Base-by-base conservation (phyloP, 2,113 vertebrate species). In the Todiramphus saurophagus region DNA sequence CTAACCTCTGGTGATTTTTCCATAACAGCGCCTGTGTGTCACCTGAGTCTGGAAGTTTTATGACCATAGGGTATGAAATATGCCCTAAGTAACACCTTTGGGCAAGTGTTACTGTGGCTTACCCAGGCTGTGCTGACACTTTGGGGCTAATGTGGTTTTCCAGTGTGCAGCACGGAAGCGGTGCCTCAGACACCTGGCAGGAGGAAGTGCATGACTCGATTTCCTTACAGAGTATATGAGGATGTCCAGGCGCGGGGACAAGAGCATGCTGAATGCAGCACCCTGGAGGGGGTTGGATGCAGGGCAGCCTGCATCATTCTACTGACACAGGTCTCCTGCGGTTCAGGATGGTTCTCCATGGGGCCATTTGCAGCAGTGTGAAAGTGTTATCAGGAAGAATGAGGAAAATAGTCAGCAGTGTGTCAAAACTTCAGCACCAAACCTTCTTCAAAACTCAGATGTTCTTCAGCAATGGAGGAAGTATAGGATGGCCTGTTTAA, bases 281-380 rank as follows among this genome's bases (percentile, higher is more conserved):
- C 7, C 19, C 23, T 2, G 5, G 10, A 28, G 2, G 7, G 1
- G 6, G 8, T n/a, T n/a, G n/a, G n/a, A 14, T 41, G 27, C 67
- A 80, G 30, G 39, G 27, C 18, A 53, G 16, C 10, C 43, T 58
- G n/a, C 3, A 9, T 16, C 4, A 1, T 14, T 70, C 60, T 37
- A 33, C 16, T 67, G n/a, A 31, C 14, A 33, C 4, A 3, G 17
- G 20, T 60, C 5, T 88, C 20, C 35, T 63, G 16, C 2, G 7
- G 9, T 18, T 86, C 59, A 66, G 44, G 44, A 39, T 15, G 30
- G 18, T 87, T 33, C 44, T 91, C 64, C 37, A 5, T 2, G 16
- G 25, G 10, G n/a, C 16, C 6, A 4, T 46, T 80, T 24, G 24
- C 17, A 86, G 16, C 9, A n/a, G n/a, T 5, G 3, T 50, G 41